Evolutionary conservation across 1,140 invertebrate genomes (phyloP), one percentile per base, ranked within the genome.

Genomic region (Matsumurasca onukii): DNA sequence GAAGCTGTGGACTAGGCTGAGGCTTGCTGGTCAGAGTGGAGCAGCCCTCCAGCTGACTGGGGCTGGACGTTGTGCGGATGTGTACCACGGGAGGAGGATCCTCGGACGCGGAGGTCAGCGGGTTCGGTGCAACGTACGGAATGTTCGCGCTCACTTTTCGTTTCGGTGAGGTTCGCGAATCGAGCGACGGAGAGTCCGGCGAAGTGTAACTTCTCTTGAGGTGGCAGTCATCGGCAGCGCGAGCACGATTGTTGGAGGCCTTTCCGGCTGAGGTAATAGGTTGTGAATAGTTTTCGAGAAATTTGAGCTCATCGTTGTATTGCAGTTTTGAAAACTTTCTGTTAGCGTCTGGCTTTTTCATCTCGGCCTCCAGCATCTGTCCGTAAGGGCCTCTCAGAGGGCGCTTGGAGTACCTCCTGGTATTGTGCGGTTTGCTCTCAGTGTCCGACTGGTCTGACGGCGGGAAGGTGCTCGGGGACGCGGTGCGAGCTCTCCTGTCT

Each of bases 301-400:
- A 85, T 72, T 80, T 82, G 25, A 86, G 78, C 34, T 86, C 83
- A 69, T 83, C 83, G 65, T 80, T 81, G 61, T 81, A 79, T 64
- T 84, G 78, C 69, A 81, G 76, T 76, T 85, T 83, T 65, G 79
- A 70, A 68, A 76, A 76, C 52, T 77, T 72, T 31, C 79, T 76
- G 48, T 75, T 75, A 24, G 76, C 77, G 72, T 86, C 85, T 0
- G 87, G 86, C 75, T 90, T 90, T 59, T 89, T 90, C 87, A 92
- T 91, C 78, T 92, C 90, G 1, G 89, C 89, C 76, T 92, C 91
- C 15, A 93, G 80, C 90, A 92, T 92, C 77, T 91, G 89, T 0
- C 90, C 90, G 74, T 92, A 92, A 2, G 91, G 91, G 3, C 91
- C 91, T 22, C 91, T 81, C 0, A 92, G 78, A 0, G 90, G 90